Percentiles rank a stretch among this genome's conserved stretches.
phyloP scores from a whole-genome alignment of 2,113 vertebrate genomes.

The Rattus rattus region DNA sequence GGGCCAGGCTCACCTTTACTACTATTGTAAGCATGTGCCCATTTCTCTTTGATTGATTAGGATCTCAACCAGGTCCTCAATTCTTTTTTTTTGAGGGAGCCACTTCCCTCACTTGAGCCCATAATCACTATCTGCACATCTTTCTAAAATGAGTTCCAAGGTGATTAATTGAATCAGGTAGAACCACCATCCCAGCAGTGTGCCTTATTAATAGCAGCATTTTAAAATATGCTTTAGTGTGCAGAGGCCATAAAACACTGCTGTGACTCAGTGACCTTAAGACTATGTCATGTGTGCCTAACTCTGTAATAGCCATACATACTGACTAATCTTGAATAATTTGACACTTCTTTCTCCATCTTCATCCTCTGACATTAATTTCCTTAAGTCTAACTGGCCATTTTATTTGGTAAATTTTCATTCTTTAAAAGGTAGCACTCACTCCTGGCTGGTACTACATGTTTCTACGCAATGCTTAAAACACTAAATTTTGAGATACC shows the following conservation, averaged over 20 bases:
- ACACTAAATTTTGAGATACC: background rate
- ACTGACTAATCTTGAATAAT: conserved; percentile 13
- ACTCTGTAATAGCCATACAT: background rate
- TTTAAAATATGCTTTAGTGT: background rate
- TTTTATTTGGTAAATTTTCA: conserved; percentile 33
- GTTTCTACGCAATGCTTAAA: background rate
- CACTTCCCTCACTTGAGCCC: background rate
- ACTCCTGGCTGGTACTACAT: background rate
- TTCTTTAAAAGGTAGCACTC: background rate
- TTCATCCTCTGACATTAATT: background rate
- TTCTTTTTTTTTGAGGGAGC: background rate
- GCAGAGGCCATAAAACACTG: background rate
- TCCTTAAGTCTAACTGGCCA: conserved; percentile 10
- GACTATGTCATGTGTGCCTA: background rate
- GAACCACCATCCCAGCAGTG: background rate
- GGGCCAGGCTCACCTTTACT: background rate
- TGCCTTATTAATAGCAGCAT: background rate
- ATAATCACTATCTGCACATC: background rate
- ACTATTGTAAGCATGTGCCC: background rate
- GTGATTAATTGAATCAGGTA: background rate
- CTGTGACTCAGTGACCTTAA: background rate
- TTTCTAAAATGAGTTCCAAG: background rate
- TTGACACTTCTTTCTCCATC: background rate
- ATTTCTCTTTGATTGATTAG: background rate
- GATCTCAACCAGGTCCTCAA: background rate